phyloP scores from a whole-genome alignment of 2,113 vertebrate genomes.

The Tonatia bakeri region DNA sequence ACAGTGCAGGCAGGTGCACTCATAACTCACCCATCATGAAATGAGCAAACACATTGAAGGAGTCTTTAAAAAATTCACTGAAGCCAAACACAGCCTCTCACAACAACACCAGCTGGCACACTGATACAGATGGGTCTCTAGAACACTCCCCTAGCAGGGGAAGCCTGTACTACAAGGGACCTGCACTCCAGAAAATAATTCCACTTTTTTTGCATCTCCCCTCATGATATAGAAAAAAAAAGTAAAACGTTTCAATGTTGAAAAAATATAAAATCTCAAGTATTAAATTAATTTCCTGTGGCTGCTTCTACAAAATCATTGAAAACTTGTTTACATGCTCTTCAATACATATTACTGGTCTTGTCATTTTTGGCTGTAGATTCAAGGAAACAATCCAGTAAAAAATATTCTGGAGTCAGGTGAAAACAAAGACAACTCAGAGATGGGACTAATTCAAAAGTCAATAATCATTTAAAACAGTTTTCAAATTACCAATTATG shows the following conservation, averaged over 20 bases:
- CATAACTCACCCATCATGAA: too few species aligned
- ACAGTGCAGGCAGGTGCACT: too few species aligned
- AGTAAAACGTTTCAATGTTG: not conserved
- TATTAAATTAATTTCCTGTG: not conserved
- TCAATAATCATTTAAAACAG: slow-evolving; percentile 43
- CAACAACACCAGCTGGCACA: too few species aligned
- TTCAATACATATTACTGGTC: not conserved
- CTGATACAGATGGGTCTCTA: too few species aligned
- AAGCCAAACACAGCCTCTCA: too few species aligned
- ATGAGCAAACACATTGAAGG: too few species aligned
- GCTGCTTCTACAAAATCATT: slow-evolving; percentile 6
- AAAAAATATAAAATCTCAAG: not conserved
- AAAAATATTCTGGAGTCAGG: not conserved
- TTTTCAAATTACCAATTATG: slow-evolving; percentile 56
- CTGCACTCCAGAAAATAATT: too few species aligned
- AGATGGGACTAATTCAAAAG: slow-evolving; percentile 40
- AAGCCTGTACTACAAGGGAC: too few species aligned
- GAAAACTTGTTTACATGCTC: not conserved
- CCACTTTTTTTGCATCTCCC: too few species aligned
- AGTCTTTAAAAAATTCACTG: too few species aligned
- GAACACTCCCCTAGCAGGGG: too few species aligned
- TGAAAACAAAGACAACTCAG: not conserved
- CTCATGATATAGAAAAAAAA: not conserved
- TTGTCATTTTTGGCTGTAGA: not conserved
- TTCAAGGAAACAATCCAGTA: slow-evolving; percentile 13